Percentiles rank a stretch among this genome's conserved stretches.
phyloP scores from a whole-genome alignment of 1,140 invertebrate species.

The Zaprionus ornatus region DNA sequence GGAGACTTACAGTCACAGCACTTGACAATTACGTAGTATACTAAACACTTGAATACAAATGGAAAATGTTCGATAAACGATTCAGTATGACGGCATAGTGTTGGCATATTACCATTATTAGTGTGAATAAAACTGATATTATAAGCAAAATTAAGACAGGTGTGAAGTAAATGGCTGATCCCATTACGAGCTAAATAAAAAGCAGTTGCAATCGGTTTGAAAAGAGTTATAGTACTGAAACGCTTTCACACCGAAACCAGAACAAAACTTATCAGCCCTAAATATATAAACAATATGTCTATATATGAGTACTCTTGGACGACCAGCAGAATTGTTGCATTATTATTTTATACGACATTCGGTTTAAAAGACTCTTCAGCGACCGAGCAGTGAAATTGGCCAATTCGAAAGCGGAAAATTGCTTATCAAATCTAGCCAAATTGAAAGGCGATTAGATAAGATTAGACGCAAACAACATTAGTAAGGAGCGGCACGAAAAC shows the following conservation, averaged over 20 bases:
- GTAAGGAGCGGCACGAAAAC: slow-evolving; percentile 2
- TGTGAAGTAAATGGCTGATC: background rate
- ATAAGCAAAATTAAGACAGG: background rate
- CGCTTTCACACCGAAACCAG: background rate
- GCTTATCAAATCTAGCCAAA: slow-evolving; percentile 18
- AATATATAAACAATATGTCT: background rate
- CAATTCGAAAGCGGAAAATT: slow-evolving; percentile 14
- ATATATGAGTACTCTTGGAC: background rate
- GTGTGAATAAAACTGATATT: background rate
- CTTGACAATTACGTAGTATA: background rate
- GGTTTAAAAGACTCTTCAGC: background rate
- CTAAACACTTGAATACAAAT: background rate
- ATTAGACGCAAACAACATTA: background rate
- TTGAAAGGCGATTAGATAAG: slow-evolving; percentile 24
- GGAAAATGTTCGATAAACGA: background rate
- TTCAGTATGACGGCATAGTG: background rate
- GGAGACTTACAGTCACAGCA: background rate
- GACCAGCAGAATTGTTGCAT: background rate
- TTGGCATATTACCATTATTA: background rate
- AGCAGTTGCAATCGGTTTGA: background rate
- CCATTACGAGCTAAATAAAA: background rate
- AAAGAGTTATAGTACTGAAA: slow-evolving; percentile 15
- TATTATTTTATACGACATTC: slow-evolving; percentile 1
- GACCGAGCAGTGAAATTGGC: slow-evolving; percentile 25
- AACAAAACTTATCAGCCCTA: background rate